A percentile compares a stretch with the other conserved stretches of the same genome.
phyloP scores from a whole-genome alignment of 2,888 invertebrate genomes.

The Drosophila mimetica region DNA sequence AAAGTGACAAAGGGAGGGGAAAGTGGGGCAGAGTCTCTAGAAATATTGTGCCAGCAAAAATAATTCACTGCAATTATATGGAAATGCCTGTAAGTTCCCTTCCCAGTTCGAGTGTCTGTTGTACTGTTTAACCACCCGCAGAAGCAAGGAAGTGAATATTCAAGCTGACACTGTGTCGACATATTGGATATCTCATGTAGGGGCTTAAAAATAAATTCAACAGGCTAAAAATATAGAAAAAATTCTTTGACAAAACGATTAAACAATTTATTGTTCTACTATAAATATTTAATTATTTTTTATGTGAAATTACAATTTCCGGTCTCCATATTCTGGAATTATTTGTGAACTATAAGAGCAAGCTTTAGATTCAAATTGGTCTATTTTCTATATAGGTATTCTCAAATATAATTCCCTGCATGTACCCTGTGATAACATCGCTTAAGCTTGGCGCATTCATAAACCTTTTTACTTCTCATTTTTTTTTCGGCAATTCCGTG shows the following conservation, averaged over 20 bases:
- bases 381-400: too few relatives aligned
- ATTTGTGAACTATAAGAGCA: too few relatives aligned
- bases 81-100: slow-evolving; percentile 26
- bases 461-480: slow-evolving; percentile 29
- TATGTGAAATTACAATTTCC: too few relatives aligned
- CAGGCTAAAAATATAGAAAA: too few relatives aligned
- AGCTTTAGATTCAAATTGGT: background rate
- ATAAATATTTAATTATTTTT: too few relatives aligned
- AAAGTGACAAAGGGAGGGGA: background rate
- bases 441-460: slow-evolving; percentile 36
- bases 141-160: background rate
- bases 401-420: background rate
- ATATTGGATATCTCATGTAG: background rate
- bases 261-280: too few relatives aligned
- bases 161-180: background rate
- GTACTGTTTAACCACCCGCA: slow-evolving; percentile 21
- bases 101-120: slow-evolving; percentile 25
- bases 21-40: slow-evolving; percentile 10
- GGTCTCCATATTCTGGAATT: too few relatives aligned
- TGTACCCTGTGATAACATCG: slow-evolving; percentile 19
- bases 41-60: slow-evolving; percentile 36
- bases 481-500: slow-evolving; percentile 34
- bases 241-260: too few relatives aligned
- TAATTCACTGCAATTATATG: slow-evolving; percentile 52
- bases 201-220: background rate